Conservation (phyloP, 2,888 invertebrate genomes). For the Eumacrocentrus americanus region DNA sequence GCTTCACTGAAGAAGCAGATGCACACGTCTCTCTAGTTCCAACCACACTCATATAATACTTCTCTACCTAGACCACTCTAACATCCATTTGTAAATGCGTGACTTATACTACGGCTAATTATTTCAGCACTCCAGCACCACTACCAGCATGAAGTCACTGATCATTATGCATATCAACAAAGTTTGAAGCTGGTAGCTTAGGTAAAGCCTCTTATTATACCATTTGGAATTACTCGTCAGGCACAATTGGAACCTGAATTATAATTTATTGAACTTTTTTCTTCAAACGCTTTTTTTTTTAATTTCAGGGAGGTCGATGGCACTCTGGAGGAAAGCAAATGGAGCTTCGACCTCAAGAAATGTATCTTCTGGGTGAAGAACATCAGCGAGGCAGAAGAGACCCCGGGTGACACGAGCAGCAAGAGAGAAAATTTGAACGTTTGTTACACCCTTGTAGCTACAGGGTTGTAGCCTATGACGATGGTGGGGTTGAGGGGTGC, state of each 20-base stretch:
- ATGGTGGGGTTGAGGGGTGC: background rate
- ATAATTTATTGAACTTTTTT: background rate
- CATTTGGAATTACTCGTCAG: background rate
- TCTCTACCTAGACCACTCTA: background rate
- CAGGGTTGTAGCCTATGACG: background rate
- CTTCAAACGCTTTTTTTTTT: background rate
- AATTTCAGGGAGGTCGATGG: background rate
- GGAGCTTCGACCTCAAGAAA: background rate
- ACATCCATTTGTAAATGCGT: background rate
- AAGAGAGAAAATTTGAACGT: slow-evolving; percentile 27
- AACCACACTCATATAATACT: background rate
- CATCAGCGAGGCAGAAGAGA: background rate
- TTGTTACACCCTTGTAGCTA: slow-evolving; percentile 7
- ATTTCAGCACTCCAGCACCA: background rate
- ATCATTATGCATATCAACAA: background rate
- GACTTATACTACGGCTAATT: background rate
- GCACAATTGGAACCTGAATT: background rate
- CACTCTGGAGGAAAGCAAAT: background rate
- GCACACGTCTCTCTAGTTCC: background rate
- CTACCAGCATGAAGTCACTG: background rate
- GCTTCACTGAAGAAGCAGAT: background rate
- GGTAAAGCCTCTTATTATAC: background rate
- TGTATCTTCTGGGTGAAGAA: background rate
- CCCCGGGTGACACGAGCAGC: background rate
- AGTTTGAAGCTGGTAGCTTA: too few species aligned